These are phyloP conservation scores for Pyxicephalus adspersus DNA, from an alignment of 2,113 vertebrate species.

Conservation along the genomic window DNA sequence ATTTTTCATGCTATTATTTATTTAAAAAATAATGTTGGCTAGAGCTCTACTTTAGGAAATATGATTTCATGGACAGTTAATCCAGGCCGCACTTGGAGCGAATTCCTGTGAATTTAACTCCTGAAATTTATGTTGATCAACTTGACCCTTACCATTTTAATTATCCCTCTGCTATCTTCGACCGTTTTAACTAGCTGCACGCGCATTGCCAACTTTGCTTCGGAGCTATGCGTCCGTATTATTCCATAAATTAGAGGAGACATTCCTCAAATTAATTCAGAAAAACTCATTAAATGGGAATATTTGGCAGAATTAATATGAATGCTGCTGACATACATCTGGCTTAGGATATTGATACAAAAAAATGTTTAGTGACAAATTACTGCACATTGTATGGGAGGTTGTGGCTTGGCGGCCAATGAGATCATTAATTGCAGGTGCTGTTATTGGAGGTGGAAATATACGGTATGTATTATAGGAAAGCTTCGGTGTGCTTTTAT, in stretches of 20 bases:
- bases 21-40: too few species aligned
- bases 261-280: slow-evolving; percentile 47
- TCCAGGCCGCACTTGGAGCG: not conserved
- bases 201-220: slow-evolving; percentile 22
- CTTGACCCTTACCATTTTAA: slow-evolving; percentile 40
- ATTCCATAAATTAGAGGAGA: slow-evolving; percentile 32
- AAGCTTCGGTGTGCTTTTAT: not conserved
- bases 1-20: too few species aligned
- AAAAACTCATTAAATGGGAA: slow-evolving; percentile 46
- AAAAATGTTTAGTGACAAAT: slow-evolving; percentile 39
- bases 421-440: not conserved
- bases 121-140: slow-evolving; percentile 36
- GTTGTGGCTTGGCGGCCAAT: slow-evolving; percentile 19
- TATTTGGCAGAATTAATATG: slow-evolving; percentile 44
- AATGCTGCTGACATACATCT: slow-evolving; percentile 47
- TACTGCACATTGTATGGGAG: slow-evolving; percentile 19
- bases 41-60: not conserved
- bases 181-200: slow-evolving; percentile 9
- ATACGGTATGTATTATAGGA: not conserved
- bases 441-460: not conserved
- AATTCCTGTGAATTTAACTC: slow-evolving; percentile 13
- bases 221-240: slow-evolving; percentile 12
- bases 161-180: slow-evolving; percentile 38
- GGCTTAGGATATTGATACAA: slow-evolving; percentile 41
- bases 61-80: slow-evolving; percentile 14